These are phyloP conservation scores for Drosophila austrosaltans DNA, from an alignment of 2,888 invertebrate species.

Conservation along the genomic window DNA sequence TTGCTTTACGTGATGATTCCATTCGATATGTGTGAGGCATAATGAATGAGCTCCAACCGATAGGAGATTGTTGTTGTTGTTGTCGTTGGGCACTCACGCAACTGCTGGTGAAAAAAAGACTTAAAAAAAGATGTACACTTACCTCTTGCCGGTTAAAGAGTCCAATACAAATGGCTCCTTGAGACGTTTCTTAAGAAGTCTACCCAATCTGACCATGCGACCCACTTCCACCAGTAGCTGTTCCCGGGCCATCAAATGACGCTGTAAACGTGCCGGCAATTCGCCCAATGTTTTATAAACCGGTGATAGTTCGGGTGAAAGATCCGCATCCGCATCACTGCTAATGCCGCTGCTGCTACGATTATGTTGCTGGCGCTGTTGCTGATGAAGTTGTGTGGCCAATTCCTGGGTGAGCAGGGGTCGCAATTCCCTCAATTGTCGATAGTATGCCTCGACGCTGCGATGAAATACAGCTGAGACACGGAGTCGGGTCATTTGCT, in stretches of 20 bases:
- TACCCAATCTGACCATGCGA: constrained; percentile 88
- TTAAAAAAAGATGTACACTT: constrained; percentile 40
- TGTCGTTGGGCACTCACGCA: constrained; percentile 32
- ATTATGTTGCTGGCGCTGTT: constrained; percentile 68
- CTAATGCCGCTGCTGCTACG: constrained; percentile 68
- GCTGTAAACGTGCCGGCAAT: constrained; percentile 82
- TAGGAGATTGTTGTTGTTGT: neutral
- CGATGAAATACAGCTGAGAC: constrained; percentile 91
- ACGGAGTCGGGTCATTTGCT: constrained; percentile 89
- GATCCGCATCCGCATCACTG: constrained; percentile 64
- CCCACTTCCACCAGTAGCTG: constrained; percentile 88
- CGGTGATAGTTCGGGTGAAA: constrained; percentile 51
- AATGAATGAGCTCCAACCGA: constrained; percentile 28
- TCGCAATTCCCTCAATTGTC: constrained; percentile 86
- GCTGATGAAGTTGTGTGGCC: constrained; percentile 58
- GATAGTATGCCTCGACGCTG: constrained; percentile 87
- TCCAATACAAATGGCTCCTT: constrained; percentile 86
- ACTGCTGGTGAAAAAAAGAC: constrained; percentile 4
- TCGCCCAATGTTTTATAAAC: constrained; percentile 53
- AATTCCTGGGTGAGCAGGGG: constrained; percentile 85
- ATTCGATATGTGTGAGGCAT: constrained; percentile 29
- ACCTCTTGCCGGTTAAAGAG: constrained; percentile 81
- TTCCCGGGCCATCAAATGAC: constrained; percentile 86
- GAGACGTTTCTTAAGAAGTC: constrained; percentile 87
- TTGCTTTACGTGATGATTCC: constrained; percentile 9